These are phyloP conservation scores for Apocrypta bakeri DNA, from an alignment of 1,140 invertebrate species.

Conservation along the genomic window DNA sequence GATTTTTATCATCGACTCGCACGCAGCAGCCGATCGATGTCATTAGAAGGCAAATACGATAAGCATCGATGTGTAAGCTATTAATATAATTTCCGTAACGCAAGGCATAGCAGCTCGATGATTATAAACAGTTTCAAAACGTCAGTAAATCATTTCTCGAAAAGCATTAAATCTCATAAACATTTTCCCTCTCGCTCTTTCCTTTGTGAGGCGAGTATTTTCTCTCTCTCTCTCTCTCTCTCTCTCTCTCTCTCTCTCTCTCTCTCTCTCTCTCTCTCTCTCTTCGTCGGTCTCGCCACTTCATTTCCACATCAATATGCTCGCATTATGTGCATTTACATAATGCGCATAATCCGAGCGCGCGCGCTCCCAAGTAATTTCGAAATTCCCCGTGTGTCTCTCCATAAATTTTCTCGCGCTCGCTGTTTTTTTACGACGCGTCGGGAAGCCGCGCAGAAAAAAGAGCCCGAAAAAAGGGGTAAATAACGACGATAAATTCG, in stretches of 20 bases:
- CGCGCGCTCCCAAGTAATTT: slow-evolving; percentile 49
- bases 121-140: slow-evolving; percentile 33
- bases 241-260: not conserved
- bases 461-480: slow-evolving; percentile 23
- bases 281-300: not conserved
- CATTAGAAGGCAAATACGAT: slow-evolving; percentile 39
- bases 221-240: not conserved
- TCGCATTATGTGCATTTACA: slow-evolving; percentile 39
- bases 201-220: not conserved
- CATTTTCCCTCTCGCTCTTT: not conserved
- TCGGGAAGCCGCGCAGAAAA: not conserved
- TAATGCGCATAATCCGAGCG: slow-evolving; percentile 36
- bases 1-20: slow-evolving; percentile 6
- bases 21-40: slow-evolving; percentile 8
- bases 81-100: slow-evolving; percentile 44
- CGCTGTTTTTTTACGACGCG: slow-evolving; percentile 12
- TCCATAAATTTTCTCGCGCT: slow-evolving; percentile 35
- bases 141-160: slow-evolving; percentile 32
- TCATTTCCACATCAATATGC: slow-evolving; percentile 45
- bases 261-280: not conserved
- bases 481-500: slow-evolving; percentile 50
- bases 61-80: slow-evolving; percentile 39
- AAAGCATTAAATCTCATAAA: not conserved
- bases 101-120: slow-evolving; percentile 30
- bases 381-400: slow-evolving; percentile 36